Evolutionary conservation across 2,888 invertebrate genomes (phyloP).

Genomic region (Sceliomorpha sp.): DNA sequence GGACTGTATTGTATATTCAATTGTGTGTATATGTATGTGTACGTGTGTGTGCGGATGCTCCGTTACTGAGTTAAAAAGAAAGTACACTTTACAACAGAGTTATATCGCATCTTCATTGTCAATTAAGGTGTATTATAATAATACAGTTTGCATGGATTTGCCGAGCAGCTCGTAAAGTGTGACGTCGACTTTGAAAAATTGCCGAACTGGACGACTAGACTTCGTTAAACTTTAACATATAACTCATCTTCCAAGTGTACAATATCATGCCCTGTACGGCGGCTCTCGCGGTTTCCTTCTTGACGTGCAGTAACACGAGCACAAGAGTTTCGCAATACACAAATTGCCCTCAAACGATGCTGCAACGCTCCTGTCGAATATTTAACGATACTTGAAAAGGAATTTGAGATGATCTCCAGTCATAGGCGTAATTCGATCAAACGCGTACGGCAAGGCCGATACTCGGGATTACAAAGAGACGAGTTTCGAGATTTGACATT

Average conservation of each 20-base stretch:
- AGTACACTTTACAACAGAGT: conserved; percentile 45
- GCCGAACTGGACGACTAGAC: conserved; percentile 19
- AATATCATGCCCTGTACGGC: conserved; percentile 26
- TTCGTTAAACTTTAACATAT: conserved; percentile 30
- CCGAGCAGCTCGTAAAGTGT: conserved; percentile 14
- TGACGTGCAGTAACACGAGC: conserved; percentile 22
- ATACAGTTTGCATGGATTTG: conserved; percentile 25
- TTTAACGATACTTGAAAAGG: background rate
- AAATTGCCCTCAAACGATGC: conserved; percentile 5
- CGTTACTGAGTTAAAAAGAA: conserved; percentile 32
- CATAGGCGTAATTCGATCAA: too few relatives aligned
- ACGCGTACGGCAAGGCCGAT: too few relatives aligned
- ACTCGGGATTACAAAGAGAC: background rate
- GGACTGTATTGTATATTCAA: too few relatives aligned
- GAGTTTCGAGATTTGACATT: too few relatives aligned
- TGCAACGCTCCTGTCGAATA: background rate
- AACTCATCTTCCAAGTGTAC: conserved; percentile 39
- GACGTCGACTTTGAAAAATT: conserved; percentile 19
- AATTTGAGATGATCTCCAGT: too few relatives aligned
- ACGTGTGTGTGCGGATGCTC: background rate
- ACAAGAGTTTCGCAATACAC: too few relatives aligned
- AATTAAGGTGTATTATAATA: conserved; percentile 36
- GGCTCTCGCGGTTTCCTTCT: conserved; percentile 27
- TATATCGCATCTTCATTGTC: conserved; percentile 40
- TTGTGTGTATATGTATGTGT: too few relatives aligned